A percentile compares a stretch with the other conserved stretches of the same genome.
phyloP scores from a whole-genome alignment of 2,888 invertebrate species.

The Xestia rhomboidea region DNA sequence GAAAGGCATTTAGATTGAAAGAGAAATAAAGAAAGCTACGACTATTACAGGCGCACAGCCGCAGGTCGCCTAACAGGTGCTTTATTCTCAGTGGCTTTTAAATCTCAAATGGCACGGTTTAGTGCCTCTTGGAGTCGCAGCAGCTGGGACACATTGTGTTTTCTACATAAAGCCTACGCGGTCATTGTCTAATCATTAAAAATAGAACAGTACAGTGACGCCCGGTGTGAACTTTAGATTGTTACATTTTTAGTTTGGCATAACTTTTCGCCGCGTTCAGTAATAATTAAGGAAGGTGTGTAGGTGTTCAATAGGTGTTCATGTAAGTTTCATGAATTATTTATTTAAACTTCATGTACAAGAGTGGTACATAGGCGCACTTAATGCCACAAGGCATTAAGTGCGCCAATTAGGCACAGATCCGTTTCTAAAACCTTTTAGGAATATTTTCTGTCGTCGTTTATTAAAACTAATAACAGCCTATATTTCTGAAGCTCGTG shows the following conservation, averaged over 20 bases:
- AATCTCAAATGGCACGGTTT: slow-evolving; percentile 52
- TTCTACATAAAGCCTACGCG: not conserved
- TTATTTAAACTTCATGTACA: no score
- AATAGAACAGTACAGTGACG: not conserved
- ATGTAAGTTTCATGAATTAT: not conserved
- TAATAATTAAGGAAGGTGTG: not conserved
- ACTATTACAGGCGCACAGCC: not conserved
- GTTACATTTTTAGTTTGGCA: not conserved
- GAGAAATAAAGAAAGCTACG: slow-evolving; percentile 22
- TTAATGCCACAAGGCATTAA: no score
- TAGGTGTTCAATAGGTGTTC: not conserved
- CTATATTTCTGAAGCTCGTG: no score
- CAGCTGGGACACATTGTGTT: not conserved
- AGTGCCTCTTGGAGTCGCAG: slow-evolving; percentile 24
- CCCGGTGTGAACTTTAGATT: not conserved
- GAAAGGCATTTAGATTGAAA: slow-evolving; percentile 19
- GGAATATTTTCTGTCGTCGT: not conserved
- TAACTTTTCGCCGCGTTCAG: not conserved
- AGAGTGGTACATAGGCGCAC: no score
- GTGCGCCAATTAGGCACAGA: not conserved
- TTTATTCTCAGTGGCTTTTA: slow-evolving; percentile 49
- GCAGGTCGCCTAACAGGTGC: slow-evolving; percentile 40
- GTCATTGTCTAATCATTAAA: not conserved
- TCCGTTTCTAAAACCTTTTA: not conserved
- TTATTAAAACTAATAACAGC: not conserved